Percentiles rank a stretch among this genome's conserved stretches.
These are phyloP conservation scores for Prionailurus bengalensis DNA, from an alignment of 2,113 vertebrate species.

Conservation along the genomic window DNA sequence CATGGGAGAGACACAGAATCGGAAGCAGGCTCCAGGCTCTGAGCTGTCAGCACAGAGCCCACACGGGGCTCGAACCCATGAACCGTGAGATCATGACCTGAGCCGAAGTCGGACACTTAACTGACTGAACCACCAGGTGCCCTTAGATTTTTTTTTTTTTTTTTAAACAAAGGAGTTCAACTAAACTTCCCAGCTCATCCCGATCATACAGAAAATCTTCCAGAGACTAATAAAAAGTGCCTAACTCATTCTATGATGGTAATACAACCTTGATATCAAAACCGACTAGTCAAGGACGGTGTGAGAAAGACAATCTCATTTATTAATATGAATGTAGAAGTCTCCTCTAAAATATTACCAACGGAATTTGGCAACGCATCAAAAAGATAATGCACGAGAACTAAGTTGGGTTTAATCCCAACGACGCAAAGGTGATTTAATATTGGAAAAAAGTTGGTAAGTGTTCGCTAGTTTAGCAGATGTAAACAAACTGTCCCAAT, in stretches of 20 bases:
- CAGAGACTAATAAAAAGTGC: background rate
- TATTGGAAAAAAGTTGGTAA: background rate
- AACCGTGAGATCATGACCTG: too few relatives aligned
- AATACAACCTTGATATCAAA: background rate
- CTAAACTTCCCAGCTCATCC: background rate
- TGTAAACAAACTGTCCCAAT: background rate
- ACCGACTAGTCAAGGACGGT: background rate
- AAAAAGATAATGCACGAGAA: background rate
- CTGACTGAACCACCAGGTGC: too few relatives aligned
- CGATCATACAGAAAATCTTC: background rate
- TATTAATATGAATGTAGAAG: background rate
- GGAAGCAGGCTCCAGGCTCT: too few relatives aligned
- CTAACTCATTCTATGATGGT: background rate
- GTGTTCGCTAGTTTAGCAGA: background rate
- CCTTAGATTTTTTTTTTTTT: background rate
- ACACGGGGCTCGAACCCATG: too few relatives aligned
- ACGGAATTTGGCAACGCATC: background rate
- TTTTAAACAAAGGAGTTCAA: background rate
- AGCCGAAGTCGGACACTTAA: too few relatives aligned
- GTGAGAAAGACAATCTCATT: background rate
- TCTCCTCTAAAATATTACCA: background rate
- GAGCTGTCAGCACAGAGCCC: too few relatives aligned
- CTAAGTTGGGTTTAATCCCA: background rate
- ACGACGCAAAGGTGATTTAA: constrained; percentile 14
- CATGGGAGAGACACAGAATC: too few relatives aligned